Base-by-base conservation (phyloP, 2,797 vertebrate genomes). In the Pangasius sanitwongsei region DNA sequence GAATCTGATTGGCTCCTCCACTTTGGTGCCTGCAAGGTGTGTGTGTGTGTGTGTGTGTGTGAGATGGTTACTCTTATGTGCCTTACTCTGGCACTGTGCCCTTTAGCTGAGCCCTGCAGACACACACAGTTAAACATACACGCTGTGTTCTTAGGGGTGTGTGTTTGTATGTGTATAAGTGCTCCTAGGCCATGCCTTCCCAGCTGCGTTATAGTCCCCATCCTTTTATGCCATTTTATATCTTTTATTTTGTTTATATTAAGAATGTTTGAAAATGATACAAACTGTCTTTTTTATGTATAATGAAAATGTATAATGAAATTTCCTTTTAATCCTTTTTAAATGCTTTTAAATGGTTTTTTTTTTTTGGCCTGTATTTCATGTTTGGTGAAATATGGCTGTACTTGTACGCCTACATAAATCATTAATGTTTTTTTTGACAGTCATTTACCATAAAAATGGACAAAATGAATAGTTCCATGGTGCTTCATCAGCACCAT, bases 61-160 rank as follows among this genome's bases (percentile, higher is more conserved):
- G 93, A 70, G 86, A 91, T 85, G 83, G 86, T 85, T 88, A 87
- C 83, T 90, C 87, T 87, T 18, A 87, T 91, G 92, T 90, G 92
- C 93, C 92, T 94, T 93, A 89, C 92, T 69, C 91, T 96, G 95
- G 95, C 96, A 94, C 90, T 87, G 83, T 92, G 94, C 95, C 95
- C 93, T 91, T 86, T 87, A 89, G 87, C 65, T 88, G 70, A 86
- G 84, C 87, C 88, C 86, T 72, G 37, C 57, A 77, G 85, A 88
- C 83, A 85, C 34, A 84, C 53, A 89, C 83, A 86, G 23, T 53
- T 55, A 65, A 16, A 72, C 55, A 87, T 59, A 50, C 37, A 81
- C 3, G 20, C 67, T 31, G 23, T 74, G 63, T 84, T 23, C 44
- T 53, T 78, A 78, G 13, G 77, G 57, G n/a, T 12, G 55, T 57